These are phyloP conservation scores for Aleiodes testaceus DNA, from an alignment of 2,888 invertebrate genomes.

Conservation along the genomic window DNA sequence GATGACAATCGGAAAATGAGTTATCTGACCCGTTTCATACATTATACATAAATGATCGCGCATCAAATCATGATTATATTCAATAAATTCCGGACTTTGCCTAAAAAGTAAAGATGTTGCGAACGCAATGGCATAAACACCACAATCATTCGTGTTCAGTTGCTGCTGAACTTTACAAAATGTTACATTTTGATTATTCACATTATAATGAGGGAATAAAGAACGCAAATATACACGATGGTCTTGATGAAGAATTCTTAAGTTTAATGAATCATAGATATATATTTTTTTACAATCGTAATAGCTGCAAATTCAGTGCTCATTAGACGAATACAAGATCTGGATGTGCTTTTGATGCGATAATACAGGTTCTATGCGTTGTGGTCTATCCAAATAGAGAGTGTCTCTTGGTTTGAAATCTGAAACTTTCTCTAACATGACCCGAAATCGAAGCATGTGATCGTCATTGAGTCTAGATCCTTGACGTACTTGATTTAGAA, in stretches of 20 bases:
- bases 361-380: conserved; percentile 25
- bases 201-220: conserved; percentile 26
- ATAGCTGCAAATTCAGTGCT: conserved; percentile 40
- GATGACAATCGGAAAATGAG: conserved; percentile 28
- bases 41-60: conserved; percentile 35
- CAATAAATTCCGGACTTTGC: conserved; percentile 13
- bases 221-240: conserved; percentile 23
- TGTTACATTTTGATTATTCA: neutral
- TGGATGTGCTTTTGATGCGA: conserved; percentile 37
- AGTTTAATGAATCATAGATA: conserved; percentile 40
- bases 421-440: conserved; percentile 6
- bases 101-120: conserved; percentile 29
- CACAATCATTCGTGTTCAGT: conserved; percentile 33
- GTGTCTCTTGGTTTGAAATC: conserved; percentile 32
- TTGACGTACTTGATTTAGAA: neutral
- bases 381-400: conserved; percentile 13
- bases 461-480: conserved; percentile 26
- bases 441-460: conserved; percentile 31
- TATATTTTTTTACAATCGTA: conserved; percentile 33
- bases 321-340: conserved; percentile 34
- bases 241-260: conserved; percentile 15
- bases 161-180: conserved; percentile 38
- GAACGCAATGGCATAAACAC: conserved; percentile 41
- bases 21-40: conserved; percentile 23
- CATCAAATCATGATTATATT: conserved; percentile 33